Evolutionary conservation across 2,888 invertebrate species (phyloP).

Genomic region (Lissocephala sabroskyi): DNA sequence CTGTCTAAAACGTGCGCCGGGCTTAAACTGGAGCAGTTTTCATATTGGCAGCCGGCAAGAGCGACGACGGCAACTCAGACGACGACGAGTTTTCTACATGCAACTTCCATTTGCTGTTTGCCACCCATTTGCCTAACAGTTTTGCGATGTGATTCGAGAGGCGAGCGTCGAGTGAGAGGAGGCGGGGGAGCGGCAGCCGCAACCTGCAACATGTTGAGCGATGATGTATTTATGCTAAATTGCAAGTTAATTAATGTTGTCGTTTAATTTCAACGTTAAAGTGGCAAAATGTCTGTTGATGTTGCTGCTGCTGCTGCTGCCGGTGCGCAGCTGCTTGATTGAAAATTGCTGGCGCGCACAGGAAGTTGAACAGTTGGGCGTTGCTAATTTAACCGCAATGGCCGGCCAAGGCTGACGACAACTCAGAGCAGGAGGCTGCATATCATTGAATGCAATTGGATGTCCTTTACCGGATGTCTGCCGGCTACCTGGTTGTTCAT

Average conservation of each 20-base stretch:
- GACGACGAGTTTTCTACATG: constrained; percentile 1
- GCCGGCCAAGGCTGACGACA: background rate
- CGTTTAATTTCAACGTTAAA: constrained; percentile 57
- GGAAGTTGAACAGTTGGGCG: background rate
- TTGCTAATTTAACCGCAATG: background rate
- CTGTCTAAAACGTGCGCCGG: constrained; percentile 60
- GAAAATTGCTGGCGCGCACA: background rate
- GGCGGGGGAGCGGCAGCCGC: too few relatives aligned
- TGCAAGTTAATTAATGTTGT: constrained; percentile 64
- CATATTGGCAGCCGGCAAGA: constrained; percentile 40
- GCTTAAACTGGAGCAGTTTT: constrained; percentile 64
- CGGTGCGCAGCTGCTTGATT: background rate
- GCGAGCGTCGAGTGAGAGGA: too few relatives aligned
- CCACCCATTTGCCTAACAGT: too few relatives aligned
- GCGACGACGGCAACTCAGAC: constrained; percentile 16
- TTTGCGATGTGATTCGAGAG: too few relatives aligned
- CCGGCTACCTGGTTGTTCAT: too few relatives aligned
- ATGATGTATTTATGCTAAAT: constrained; percentile 65
- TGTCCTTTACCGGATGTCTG: too few relatives aligned
- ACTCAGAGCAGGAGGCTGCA: too few relatives aligned
- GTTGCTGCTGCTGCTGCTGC: constrained; percentile 1
- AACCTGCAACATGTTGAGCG: constrained; percentile 36
- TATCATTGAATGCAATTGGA: too few relatives aligned
- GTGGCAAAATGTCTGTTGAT: background rate
- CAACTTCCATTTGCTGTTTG: background rate